phyloP scores from a whole-genome alignment of 2,113 vertebrate genomes.

The Sinocyclocheilus anophthalmus region DNA sequence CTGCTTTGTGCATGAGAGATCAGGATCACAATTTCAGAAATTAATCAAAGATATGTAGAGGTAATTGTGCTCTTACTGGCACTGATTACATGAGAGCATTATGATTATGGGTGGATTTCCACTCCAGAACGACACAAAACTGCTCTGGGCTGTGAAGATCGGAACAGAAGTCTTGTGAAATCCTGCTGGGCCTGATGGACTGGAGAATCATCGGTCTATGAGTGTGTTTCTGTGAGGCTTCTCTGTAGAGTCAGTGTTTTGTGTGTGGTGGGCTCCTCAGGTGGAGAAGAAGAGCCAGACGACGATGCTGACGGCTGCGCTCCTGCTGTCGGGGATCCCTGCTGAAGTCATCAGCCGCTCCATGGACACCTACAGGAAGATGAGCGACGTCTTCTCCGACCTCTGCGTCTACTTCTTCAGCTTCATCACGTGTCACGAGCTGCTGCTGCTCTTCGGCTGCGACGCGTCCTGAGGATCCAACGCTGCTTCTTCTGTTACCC shows the following conservation, averaged over 20 bases:
- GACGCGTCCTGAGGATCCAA: slow-evolving; percentile 75
- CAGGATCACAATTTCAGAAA: no score
- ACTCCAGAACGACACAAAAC: no score
- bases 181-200: no score
- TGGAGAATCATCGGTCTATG: no score
- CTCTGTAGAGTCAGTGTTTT: neutral
- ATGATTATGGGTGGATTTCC: no score
- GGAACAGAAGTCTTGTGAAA: no score
- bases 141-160: no score
- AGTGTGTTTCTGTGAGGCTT: no score
- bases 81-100: no score
- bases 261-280: slow-evolving; percentile 65
- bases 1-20: no score
- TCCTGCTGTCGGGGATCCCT: slow-evolving; percentile 92
- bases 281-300: slow-evolving; percentile 91
- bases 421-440: slow-evolving; percentile 91
- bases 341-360: slow-evolving; percentile 95
- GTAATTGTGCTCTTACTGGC: no score
- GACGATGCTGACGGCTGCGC: slow-evolving; percentile 90
- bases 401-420: slow-evolving; percentile 97
- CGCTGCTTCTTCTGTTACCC: neutral
- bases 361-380: slow-evolving; percentile 96
- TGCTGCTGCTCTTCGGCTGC: slow-evolving; percentile 79
- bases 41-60: no score
- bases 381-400: slow-evolving; percentile 97